Conservation (phyloP, 2,113 vertebrate genomes). For the Butorides virescens region DNA sequence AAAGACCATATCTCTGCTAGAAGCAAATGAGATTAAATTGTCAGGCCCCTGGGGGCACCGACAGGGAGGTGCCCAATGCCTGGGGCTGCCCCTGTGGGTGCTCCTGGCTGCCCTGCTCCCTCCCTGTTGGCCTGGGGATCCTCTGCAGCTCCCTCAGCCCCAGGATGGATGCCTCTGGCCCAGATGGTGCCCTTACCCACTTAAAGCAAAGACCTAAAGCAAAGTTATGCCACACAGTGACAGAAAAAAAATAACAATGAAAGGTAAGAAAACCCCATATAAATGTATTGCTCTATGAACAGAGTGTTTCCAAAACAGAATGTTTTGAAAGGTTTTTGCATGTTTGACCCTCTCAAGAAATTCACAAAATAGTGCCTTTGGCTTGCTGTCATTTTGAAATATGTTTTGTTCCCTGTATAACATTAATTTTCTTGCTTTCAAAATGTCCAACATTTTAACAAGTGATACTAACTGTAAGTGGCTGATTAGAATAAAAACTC, state of each 20-base stretch:
- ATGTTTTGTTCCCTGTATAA: not conserved
- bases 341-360: not conserved
- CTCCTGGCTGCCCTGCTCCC: not conserved
- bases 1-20: not conserved
- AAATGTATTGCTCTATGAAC: not conserved
- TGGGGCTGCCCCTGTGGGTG: not conserved
- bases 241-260: not conserved
- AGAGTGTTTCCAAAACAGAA: not conserved
- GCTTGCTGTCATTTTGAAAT: not conserved
- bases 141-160: not conserved
- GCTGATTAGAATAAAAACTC: not conserved
- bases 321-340: not conserved
- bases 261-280: not conserved
- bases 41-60: accelerated
- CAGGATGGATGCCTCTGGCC: not conserved
- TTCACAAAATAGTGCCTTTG: not conserved
- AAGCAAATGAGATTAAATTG: not conserved
- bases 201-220: not conserved
- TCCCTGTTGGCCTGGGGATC: not conserved
- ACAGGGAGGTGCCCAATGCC: not conserved
- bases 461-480: not conserved
- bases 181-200: accelerated
- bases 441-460: not conserved
- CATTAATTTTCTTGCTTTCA: not conserved
- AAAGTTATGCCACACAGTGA: not conserved